Conservation (phyloP, 2,113 vertebrate species). For the Neodontobutis hainanensis region DNA sequence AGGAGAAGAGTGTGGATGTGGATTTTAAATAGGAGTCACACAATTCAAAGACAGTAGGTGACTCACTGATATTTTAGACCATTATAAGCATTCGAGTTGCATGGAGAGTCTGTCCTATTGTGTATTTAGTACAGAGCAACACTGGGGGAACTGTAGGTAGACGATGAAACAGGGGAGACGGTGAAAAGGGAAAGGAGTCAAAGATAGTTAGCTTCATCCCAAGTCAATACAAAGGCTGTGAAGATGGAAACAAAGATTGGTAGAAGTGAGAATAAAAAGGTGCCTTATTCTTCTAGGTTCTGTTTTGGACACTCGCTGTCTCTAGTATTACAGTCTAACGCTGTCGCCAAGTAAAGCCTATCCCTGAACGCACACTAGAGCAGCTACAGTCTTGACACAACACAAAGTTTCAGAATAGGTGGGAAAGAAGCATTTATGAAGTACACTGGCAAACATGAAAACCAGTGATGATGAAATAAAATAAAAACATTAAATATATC, state of each 20-base stretch:
- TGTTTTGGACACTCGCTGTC: background rate
- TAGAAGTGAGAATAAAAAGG: constrained; percentile 28
- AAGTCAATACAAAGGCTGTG: constrained; percentile 37
- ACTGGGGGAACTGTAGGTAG: constrained; percentile 47
- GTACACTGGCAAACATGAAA: too few species aligned
- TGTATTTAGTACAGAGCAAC: constrained; percentile 60
- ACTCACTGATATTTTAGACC: constrained; percentile 28
- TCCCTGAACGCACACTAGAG: constrained; percentile 2
- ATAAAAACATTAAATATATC: too few species aligned
- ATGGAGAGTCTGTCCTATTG: constrained; percentile 54
- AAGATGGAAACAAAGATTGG: constrained; percentile 46
- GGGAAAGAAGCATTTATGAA: too few species aligned
- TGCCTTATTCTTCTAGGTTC: constrained; percentile 27
- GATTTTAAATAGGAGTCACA: constrained; percentile 1
- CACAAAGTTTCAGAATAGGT: too few species aligned
- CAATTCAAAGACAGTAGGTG: too few species aligned
- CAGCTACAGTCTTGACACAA: background rate
- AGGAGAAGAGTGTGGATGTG: constrained; percentile 4
- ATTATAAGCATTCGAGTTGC: constrained; percentile 39
- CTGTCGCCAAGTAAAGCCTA: background rate
- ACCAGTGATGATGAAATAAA: too few species aligned
- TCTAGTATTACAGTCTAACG: background rate
- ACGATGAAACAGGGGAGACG: constrained; percentile 34
- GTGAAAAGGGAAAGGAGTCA: constrained; percentile 26
- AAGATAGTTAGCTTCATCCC: constrained; percentile 45